These are phyloP conservation scores for Dicranocentrus wangi DNA, from an alignment of 2,888 invertebrate genomes.

Conservation along the genomic window DNA sequence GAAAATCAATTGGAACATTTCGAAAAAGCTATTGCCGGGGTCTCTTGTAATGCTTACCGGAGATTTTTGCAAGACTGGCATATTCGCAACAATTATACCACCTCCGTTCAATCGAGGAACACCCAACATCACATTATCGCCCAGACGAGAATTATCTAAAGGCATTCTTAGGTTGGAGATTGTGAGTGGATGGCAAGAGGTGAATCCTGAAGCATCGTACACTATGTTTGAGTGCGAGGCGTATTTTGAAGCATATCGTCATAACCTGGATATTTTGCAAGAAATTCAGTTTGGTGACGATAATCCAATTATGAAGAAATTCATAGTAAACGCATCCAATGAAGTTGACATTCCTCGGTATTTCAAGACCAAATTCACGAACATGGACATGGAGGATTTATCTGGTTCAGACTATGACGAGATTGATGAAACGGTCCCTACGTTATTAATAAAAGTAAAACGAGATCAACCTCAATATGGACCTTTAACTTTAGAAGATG, in stretches of 20 bases:
- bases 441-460: too few relatives aligned
- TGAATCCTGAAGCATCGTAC: constrained; percentile 73
- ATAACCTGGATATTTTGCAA: constrained; percentile 73
- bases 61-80: constrained; percentile 77
- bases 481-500: too few relatives aligned
- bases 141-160: constrained; percentile 73
- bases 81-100: constrained; percentile 62
- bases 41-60: constrained; percentile 83
- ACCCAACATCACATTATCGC: neutral
- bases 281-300: constrained; percentile 77
- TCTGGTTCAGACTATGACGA: too few relatives aligned
- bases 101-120: constrained; percentile 58
- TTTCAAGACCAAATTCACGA: too few relatives aligned
- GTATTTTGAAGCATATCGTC: constrained; percentile 88
- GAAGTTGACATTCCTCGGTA: constrained; percentile 75
- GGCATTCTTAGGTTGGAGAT: constrained; percentile 4
- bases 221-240: constrained; percentile 85
- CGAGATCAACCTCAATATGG: too few relatives aligned
- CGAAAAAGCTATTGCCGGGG: constrained; percentile 82
- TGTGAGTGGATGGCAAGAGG: neutral
- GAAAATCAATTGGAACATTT: constrained; percentile 76
- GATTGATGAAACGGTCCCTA: too few relatives aligned
- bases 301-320: constrained; percentile 81
- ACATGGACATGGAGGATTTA: too few relatives aligned
- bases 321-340: constrained; percentile 79